Evolutionary conservation across 1,140 invertebrate species (phyloP).

Genomic region (Idris sp.): DNA sequence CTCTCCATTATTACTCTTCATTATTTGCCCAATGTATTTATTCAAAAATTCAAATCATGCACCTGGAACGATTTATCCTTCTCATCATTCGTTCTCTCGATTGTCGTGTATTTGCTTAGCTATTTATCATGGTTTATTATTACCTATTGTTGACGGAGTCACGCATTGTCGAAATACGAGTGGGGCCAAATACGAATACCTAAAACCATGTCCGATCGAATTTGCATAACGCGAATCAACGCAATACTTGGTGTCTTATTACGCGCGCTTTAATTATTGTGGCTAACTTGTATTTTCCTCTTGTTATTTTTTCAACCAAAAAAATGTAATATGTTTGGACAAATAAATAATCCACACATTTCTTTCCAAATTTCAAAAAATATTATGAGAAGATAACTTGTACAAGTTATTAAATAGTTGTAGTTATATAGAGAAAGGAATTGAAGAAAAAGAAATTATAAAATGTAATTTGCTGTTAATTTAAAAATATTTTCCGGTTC

Average conservation of each 20-base stretch:
- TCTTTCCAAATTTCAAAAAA: too few relatives aligned
- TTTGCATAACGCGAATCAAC: conserved; percentile 74
- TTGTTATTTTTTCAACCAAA: too few relatives aligned
- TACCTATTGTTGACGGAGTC: conserved; percentile 75
- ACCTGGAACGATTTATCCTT: conserved; percentile 69
- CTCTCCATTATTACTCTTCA: conserved; percentile 51
- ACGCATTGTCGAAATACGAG: conserved; percentile 71
- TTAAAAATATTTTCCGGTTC: too few relatives aligned
- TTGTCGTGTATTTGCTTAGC: conserved; percentile 76
- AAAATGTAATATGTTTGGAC: too few relatives aligned
- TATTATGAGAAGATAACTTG: too few relatives aligned
- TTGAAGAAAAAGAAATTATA: too few relatives aligned
- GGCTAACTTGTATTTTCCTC: conserved; percentile 13
- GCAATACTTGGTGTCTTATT: conserved; percentile 68
- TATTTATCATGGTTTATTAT: conserved; percentile 80
- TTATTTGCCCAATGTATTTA: conserved; percentile 71
- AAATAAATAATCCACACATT: too few relatives aligned
- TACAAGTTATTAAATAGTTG: too few relatives aligned
- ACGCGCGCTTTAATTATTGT: conserved; percentile 70
- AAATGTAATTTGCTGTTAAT: too few relatives aligned
- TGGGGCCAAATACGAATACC: conserved; percentile 73
- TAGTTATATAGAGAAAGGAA: too few relatives aligned
- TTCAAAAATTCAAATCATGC: conserved; percentile 69
- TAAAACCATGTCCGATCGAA: conserved; percentile 77
- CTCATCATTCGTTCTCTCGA: conserved; percentile 63